A percentile compares a stretch with the other conserved stretches of the same genome.
Conservation (phyloP, 2,113 vertebrate species). For the Mobula hypostoma region DNA sequence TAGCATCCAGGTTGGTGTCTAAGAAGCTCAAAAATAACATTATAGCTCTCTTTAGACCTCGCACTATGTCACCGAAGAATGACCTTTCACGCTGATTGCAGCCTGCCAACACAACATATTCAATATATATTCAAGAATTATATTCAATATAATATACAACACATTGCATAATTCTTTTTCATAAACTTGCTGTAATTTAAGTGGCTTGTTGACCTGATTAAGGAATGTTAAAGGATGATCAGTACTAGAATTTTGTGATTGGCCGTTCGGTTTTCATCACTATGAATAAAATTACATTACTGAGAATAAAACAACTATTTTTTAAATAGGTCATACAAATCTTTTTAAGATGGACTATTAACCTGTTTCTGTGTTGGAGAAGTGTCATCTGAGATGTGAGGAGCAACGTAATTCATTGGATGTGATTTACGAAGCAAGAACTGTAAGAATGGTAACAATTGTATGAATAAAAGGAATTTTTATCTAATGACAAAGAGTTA, state of each 20-base stretch:
- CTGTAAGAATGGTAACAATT: too few relatives aligned
- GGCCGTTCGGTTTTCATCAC: background rate
- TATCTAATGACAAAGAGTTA: background rate
- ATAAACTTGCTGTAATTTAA: background rate
- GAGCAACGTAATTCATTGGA: background rate
- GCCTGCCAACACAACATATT: too few relatives aligned
- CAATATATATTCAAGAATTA: too few relatives aligned
- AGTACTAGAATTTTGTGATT: background rate
- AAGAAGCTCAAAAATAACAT: too few relatives aligned
- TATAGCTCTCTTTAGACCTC: too few relatives aligned
- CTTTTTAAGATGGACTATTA: background rate
- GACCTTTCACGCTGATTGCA: too few relatives aligned
- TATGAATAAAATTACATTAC: background rate
- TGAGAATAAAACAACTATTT: background rate
- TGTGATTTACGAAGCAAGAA: background rate
- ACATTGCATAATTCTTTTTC: background rate
- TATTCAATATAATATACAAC: too few relatives aligned
- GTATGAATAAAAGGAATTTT: background rate
- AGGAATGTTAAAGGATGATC: background rate
- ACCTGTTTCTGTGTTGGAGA: background rate
- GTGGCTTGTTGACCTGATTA: background rate
- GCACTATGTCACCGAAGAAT: too few relatives aligned
- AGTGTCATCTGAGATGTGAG: background rate
- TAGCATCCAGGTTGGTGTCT: too few relatives aligned
- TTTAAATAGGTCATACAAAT: background rate